phyloP scores from a whole-genome alignment of 2,888 invertebrate genomes.

The Mythimna loreyi region DNA sequence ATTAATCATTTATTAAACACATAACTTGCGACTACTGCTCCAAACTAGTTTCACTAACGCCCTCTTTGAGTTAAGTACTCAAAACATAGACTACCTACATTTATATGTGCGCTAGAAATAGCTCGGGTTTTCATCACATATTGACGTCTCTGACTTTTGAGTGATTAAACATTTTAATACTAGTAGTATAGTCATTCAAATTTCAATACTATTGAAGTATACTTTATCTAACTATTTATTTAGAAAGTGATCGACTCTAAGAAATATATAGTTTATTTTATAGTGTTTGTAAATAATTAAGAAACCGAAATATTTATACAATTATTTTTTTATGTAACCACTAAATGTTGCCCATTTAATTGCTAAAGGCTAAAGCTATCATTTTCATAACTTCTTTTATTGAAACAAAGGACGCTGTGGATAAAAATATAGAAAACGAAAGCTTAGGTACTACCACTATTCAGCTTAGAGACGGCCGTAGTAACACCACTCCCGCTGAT shows the following conservation, averaged over 20 bases:
- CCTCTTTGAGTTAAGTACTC: slow-evolving; percentile 36
- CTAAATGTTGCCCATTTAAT: too few relatives aligned
- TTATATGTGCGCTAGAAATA: neutral
- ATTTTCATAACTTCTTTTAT: too few relatives aligned
- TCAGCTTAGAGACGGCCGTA: neutral
- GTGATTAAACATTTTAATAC: too few relatives aligned
- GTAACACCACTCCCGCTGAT: neutral
- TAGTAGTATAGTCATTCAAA: too few relatives aligned
- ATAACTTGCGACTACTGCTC: slow-evolving; percentile 60
- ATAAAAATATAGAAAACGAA: neutral
- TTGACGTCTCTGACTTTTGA: neutral
- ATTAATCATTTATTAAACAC: slow-evolving; percentile 72
- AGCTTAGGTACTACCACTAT: neutral
- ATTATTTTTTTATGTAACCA: neutral
- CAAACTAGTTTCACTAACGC: slow-evolving; percentile 49
- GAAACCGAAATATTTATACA: neutral
- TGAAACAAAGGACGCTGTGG: neutral
- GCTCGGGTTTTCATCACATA: neutral
- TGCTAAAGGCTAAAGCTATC: neutral
- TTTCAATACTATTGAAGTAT: too few relatives aligned
- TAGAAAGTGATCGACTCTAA: neutral
- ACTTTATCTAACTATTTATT: neutral
- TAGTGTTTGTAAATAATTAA: neutral
- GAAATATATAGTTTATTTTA: neutral
- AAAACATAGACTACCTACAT: slow-evolving; percentile 28